Evolutionary conservation across 2,797 vertebrate species (phyloP), one percentile per base, ranked within the genome.

Genomic region (Gallinago solitaria): DNA sequence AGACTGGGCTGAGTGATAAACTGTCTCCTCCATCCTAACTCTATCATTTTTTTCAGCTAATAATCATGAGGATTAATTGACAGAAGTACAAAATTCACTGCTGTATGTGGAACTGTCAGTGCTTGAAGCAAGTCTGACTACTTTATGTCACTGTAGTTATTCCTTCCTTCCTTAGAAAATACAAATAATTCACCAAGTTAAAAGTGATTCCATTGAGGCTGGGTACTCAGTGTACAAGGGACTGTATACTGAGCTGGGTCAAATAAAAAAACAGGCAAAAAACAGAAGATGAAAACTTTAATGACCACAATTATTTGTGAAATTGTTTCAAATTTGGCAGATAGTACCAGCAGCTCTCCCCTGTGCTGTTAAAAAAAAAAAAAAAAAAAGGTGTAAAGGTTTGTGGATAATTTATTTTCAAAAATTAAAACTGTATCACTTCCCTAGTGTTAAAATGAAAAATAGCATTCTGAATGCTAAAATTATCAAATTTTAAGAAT

Each of bases 61-160:
- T 68, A 91, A 94, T 71, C 33, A 5, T 35, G 51, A 84, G 70
- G 39, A 85, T 93, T 87, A 94, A 81, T 94, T 76, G 43, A 47
- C 19, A 76, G 71, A 90, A 94, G 65, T 69, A 73, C 17, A 80
- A 83, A 90, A 54, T 75, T 70, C 71, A 19, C 61, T 91, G 8
- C 27, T 43, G 6, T 28, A 53, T 24, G 4, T 51, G 51, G 9
- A 33, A 75, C 17, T 85, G 53, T 65, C 30, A 33, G 69, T 87
- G 32, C 47, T 28, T 75, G 57, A 13, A 76, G 63, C 30, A 76
- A 39, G 5, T 51, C 56, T 65, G 28, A 28, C 60, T 90, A 20
- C 54, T 80, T 16, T 69, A 30, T 13, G 6, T 35, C 61, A 57
- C 9, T 71, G 50, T 12, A 54, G 16, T 41, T 5, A 60, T 64